Evolutionary conservation across 2,797 vertebrate species (phyloP).

Genomic region (Enteromius argenteus): DNA sequence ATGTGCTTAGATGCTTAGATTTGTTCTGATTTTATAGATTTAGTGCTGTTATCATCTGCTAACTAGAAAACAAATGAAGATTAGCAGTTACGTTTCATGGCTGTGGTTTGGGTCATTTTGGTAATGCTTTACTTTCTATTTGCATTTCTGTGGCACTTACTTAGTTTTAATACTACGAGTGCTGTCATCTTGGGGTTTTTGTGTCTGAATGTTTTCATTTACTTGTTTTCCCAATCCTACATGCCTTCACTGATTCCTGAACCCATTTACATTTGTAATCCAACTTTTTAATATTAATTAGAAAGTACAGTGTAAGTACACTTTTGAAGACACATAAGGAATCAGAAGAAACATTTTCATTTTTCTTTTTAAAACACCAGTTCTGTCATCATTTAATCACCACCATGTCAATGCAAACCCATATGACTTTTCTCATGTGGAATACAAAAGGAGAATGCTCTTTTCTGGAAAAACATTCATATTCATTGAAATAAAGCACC

Average conservation of each 20-base stretch:
- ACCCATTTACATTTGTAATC: background rate
- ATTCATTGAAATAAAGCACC: background rate
- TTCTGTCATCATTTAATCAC: background rate
- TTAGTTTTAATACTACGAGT: background rate
- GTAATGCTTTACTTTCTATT: constrained; percentile 8
- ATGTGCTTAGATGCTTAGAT: background rate
- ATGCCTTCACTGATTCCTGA: background rate
- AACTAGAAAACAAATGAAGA: background rate
- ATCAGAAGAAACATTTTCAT: background rate
- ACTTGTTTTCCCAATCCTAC: constrained; percentile 1
- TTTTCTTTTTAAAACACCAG: background rate
- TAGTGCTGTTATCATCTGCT: background rate
- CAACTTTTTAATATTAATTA: background rate
- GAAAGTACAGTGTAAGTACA: background rate
- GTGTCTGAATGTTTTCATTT: background rate
- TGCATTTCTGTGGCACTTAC: background rate
- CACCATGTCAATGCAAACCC: background rate
- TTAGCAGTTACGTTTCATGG: background rate
- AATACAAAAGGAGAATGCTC: background rate
- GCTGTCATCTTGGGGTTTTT: background rate
- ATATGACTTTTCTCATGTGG: background rate
- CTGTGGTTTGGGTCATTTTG: background rate
- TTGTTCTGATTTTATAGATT: background rate
- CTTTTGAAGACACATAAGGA: no score
- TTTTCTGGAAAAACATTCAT: background rate